Base-by-base conservation (phyloP, 2,797 vertebrate genomes). In the Pithecia hirsuta region DNA sequence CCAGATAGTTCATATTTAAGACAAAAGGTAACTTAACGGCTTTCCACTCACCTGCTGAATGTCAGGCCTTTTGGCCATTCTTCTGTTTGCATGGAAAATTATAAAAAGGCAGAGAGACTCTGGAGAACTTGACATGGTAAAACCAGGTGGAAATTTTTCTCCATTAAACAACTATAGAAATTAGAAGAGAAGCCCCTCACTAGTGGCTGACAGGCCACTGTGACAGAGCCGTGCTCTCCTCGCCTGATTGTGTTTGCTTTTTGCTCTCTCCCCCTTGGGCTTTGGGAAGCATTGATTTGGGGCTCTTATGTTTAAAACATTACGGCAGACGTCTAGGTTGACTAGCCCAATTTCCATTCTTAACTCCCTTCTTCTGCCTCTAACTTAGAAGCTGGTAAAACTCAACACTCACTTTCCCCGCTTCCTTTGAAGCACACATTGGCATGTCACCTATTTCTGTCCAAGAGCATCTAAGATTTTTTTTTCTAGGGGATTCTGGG, bases 1-100 rank as follows among this genome's bases (percentile, higher is more conserved):
- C 20, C 67, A 11, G 85, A 89, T 48, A n/a, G 44, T 96, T 95
- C 85, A 57, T 86, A 85, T 95, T 95, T 85, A 90, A 93, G 93
- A 52, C 33, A 57, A 79, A 84, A 92, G 28, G 48, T 41, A 12
- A 50, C 24, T 72, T 33, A 67, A 82, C 1, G 4, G 52, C 22
- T 59, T 85, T 91, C 89, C 30, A 94, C 44, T 48, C 72, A 67
- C 39, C 64, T 85, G 19, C n/a, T 36, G 24, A 61, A 72, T 26
- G 33, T 28, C 36, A 88, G 59, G 14, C 46, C 39, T 67, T 50
- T 10, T 19, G 61, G 33, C 15, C 4, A 2, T 44, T 70, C 50
- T 92, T 93, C 50, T 3, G 30, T 80, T 89, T 78, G n/a, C 30
- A 61, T 3, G 67, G 75, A 5, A 57, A 96, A 70, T 36, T 46